phyloP scores from a whole-genome alignment of 2,888 invertebrate genomes.

The Synanthedon andrenaeformis region DNA sequence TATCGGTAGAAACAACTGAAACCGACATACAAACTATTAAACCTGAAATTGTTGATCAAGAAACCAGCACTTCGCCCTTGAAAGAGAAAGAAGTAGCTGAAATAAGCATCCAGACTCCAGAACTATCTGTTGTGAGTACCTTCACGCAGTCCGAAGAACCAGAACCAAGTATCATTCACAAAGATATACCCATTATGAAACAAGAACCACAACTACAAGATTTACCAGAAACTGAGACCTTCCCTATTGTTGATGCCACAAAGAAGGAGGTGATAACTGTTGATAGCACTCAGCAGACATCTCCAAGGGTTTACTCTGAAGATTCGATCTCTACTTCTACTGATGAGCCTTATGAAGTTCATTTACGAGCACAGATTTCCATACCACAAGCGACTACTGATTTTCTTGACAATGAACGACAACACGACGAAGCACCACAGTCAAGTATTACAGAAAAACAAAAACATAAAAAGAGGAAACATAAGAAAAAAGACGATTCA shows the following conservation, averaged over 20 bases:
- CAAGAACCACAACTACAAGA: constrained; percentile 34
- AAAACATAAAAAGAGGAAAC: constrained; percentile 49
- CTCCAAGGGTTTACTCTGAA: constrained; percentile 68
- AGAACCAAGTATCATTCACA: constrained; percentile 20
- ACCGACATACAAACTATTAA: constrained; percentile 45
- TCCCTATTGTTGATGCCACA: background rate
- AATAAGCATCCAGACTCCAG: constrained; percentile 50
- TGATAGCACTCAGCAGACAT: constrained; percentile 59
- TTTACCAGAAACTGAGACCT: constrained; percentile 9
- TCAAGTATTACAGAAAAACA: constrained; percentile 40
- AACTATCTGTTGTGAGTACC: constrained; percentile 37
- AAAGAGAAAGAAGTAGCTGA: constrained; percentile 35
- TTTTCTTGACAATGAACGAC: constrained; percentile 51
- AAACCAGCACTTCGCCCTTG: constrained; percentile 48
- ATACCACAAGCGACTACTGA: constrained; percentile 57
- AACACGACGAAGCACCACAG: constrained; percentile 32
- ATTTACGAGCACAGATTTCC: constrained; percentile 69
- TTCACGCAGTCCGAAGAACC: constrained; percentile 56
- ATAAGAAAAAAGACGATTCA: constrained; percentile 51
- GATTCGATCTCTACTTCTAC: constrained; percentile 62
- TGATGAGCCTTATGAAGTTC: constrained; percentile 72
- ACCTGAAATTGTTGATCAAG: constrained; percentile 40
- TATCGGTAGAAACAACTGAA: constrained; percentile 45
- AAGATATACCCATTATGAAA: constrained; percentile 6
- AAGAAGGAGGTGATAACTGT: constrained; percentile 8